Percentiles rank a stretch among this genome's conserved stretches.
Conservation (phyloP, 2,797 vertebrate genomes). For the Tapera naevia region DNA sequence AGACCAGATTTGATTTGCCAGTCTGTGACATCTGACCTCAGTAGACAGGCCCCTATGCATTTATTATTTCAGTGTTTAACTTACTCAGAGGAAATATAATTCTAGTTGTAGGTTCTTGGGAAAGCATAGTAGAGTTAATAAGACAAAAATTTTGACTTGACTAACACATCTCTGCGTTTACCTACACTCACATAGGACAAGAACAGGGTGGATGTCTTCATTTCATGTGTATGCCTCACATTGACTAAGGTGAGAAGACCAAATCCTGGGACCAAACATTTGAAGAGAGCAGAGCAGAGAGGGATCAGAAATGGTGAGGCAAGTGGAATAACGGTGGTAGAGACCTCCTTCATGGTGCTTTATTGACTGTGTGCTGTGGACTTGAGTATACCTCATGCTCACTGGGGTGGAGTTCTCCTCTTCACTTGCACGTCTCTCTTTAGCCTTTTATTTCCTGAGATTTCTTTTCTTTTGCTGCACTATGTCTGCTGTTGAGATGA, state of each 20-base stretch:
- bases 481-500: rapidly evolving
- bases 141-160: not conserved
- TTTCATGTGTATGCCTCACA: rapidly evolving
- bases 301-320: not conserved
- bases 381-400: not conserved
- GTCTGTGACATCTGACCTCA: not conserved
- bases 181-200: not conserved
- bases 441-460: not conserved
- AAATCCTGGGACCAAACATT: not conserved
- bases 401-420: rapidly evolving
- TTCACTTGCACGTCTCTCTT: not conserved
- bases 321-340: not conserved
- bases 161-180: not conserved
- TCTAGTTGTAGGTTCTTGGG: not conserved
- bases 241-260: rapidly evolving
- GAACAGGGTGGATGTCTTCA: too few species aligned
- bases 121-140: not conserved
- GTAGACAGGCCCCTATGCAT: not conserved
- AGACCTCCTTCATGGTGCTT: not conserved
- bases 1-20: not conserved
- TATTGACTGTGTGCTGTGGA: not conserved
- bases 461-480: not conserved
- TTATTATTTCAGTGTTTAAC: not conserved
- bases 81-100: not conserved
- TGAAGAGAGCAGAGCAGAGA: not conserved